Conservation (phyloP, 1,140 invertebrate genomes). For the Spodoptera litura region DNA sequence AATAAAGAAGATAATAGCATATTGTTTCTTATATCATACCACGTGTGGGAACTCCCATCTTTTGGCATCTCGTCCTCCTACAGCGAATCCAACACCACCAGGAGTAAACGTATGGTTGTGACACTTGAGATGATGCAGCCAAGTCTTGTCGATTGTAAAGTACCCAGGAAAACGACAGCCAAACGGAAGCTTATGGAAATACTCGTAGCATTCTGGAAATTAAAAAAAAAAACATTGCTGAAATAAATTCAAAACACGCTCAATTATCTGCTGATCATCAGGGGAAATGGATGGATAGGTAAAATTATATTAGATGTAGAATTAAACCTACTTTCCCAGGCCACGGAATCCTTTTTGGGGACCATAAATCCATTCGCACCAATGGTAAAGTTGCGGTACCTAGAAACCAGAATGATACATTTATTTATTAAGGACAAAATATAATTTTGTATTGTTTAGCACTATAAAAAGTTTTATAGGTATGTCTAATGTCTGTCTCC, state of each 20-base stretch:
- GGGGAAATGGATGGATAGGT: too few species aligned
- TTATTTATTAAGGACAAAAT: not conserved
- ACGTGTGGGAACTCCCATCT: constrained; percentile 37
- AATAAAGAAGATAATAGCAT: too few species aligned
- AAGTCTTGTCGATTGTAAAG: not conserved
- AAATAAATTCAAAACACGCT: not conserved
- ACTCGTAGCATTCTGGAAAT: constrained; percentile 34
- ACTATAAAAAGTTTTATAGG: too few species aligned
- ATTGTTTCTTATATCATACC: not conserved
- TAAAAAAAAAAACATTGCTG: not conserved
- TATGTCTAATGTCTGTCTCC: too few species aligned
- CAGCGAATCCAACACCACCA: not conserved
- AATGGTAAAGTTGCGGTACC: not conserved
- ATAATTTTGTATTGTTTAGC: too few species aligned
- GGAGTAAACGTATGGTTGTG: not conserved
- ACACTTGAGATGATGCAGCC: not conserved
- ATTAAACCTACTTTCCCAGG: not conserved
- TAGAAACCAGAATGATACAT: not conserved
- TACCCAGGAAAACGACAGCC: not conserved
- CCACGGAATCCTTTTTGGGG: not conserved
- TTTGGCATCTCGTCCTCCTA: constrained; percentile 12
- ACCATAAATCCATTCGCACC: not conserved
- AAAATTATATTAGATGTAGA: not conserved
- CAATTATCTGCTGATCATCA: not conserved
- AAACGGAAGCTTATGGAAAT: constrained; percentile 31